These are phyloP conservation scores for Megalonaias nervosa DNA, from an alignment of 1,140 invertebrate species.

Conservation along the genomic window DNA sequence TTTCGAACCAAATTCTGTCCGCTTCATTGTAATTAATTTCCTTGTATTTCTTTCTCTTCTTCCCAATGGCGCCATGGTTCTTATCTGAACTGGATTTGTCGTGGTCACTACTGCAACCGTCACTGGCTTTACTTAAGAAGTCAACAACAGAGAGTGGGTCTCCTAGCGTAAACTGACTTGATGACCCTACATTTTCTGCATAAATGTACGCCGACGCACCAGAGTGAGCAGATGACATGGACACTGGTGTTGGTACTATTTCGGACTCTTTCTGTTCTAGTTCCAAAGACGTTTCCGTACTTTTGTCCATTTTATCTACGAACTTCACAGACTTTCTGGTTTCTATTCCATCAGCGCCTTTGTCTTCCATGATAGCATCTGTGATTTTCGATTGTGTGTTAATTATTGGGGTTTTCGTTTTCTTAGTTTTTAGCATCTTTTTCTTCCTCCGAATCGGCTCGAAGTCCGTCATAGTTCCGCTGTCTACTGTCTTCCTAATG, in stretches of 20 bases:
- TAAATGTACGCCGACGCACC: background rate
- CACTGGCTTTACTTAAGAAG: background rate
- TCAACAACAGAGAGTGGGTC: constrained; percentile 29
- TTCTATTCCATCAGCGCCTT: constrained; percentile 6
- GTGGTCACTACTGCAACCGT: too few species aligned
- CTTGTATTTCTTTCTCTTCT: too few species aligned
- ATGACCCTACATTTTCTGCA: constrained; percentile 22
- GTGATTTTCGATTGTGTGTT: constrained; percentile 26
- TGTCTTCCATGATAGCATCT: constrained; percentile 13
- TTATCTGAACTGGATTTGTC: too few species aligned
- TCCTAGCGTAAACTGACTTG: constrained; percentile 17
- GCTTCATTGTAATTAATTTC: constrained; percentile 2
- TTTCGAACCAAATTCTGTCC: constrained; percentile 33
- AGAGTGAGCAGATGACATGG: constrained; percentile 5
- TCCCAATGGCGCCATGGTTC: too few species aligned
- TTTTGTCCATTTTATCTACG: background rate
- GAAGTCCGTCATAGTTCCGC: background rate
- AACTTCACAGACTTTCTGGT: background rate
- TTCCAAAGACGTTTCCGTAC: constrained; percentile 11
- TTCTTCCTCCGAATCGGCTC: background rate
- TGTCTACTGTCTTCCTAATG: background rate
- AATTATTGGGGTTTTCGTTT: constrained; percentile 9
- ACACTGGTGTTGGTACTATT: background rate
- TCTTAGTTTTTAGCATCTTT: constrained; percentile 1
- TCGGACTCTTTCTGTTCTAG: background rate